Evolutionary conservation across 2,113 vertebrate species (phyloP), one percentile per base, ranked within the genome.

Genomic region (Stigmatopora nigra): DNA sequence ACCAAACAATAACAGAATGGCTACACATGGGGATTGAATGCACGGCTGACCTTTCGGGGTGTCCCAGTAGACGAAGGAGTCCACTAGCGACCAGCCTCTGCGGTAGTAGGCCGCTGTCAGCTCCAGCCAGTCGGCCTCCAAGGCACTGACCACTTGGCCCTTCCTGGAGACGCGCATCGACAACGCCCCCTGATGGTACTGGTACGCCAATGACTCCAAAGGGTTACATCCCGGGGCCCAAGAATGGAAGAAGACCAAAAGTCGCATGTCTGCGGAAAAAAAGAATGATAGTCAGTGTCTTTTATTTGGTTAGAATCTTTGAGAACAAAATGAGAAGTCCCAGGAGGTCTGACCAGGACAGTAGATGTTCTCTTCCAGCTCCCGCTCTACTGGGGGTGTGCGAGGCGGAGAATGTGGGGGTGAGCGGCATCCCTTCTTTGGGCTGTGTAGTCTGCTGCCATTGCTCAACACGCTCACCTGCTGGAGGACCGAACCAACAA

Each of bases 91-190:
- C 85, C 96, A 93, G 78, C 97, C 96, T 84, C 93, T 94, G 65
- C 94, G 92, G 63, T 97, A 97, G 84, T 98, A 96, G 75, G 92
- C 90, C 0, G 94, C 92, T 0, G 95, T 98, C 85, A 98, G 83
- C 78, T 97, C 94, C 61, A 99, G 89, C 97, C 97, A 99, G 72
- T 99, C 96, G 5, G 96, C 96, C 64, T 98, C 97, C 72, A 99
- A 85, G 0, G 91, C 88, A 31, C 91, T 95, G 73, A 99, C 88
- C 65, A 93, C 89, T 0, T 94, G 84, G 13, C 97, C 97, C 78
- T 96, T 98, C 69, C 94, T 90, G 45, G 93, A 92, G 4, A 96
- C 91, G 48, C 94, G 94, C 92, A 99, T 92, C 45, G 94, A 94
- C 41, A 98, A 84, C 53, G 88, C 69, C 19, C 95, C 94, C 75